Evolutionary conservation across 2,888 invertebrate genomes (phyloP).

Genomic region (Rhagophthalmus giganteus): DNA sequence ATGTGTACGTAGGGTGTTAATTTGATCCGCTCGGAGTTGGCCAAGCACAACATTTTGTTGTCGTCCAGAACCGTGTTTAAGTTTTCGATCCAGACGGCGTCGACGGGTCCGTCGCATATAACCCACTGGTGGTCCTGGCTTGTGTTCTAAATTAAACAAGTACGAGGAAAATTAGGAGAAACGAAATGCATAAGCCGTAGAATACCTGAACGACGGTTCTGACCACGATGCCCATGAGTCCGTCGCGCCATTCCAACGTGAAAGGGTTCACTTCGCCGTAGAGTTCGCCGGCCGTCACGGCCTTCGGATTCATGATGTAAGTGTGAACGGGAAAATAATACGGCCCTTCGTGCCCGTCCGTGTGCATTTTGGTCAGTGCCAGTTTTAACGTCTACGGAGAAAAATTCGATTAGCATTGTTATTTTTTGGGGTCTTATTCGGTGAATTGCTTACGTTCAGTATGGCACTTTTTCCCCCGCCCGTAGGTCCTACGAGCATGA

Average conservation of each 20-base stretch:
- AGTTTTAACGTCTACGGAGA: constrained; percentile 72
- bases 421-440: no score
- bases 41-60: constrained; percentile 90
- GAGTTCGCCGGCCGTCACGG: constrained; percentile 82
- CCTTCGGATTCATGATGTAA: constrained; percentile 86
- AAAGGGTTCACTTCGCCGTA: constrained; percentile 84
- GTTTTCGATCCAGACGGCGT: constrained; percentile 93
- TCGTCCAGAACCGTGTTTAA: constrained; percentile 92
- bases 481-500: constrained; percentile 90
- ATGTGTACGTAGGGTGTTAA: constrained; percentile 87
- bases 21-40: constrained; percentile 89
- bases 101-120: constrained; percentile 89
- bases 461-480: constrained; percentile 84
- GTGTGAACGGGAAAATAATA: constrained; percentile 74
- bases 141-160: constrained; percentile 46
- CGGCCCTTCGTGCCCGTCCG: constrained; percentile 62
- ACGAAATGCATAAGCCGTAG: background rate
- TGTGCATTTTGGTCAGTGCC: constrained; percentile 68
- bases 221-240: constrained; percentile 73
- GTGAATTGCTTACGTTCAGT: constrained; percentile 69
- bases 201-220: constrained; percentile 62
- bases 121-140: constrained; percentile 85
- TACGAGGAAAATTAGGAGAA: background rate
- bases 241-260: constrained; percentile 90
- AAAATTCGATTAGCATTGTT: no score